phyloP scores from a whole-genome alignment of 2,113 vertebrate species.

The Pantherophis guttatus region DNA sequence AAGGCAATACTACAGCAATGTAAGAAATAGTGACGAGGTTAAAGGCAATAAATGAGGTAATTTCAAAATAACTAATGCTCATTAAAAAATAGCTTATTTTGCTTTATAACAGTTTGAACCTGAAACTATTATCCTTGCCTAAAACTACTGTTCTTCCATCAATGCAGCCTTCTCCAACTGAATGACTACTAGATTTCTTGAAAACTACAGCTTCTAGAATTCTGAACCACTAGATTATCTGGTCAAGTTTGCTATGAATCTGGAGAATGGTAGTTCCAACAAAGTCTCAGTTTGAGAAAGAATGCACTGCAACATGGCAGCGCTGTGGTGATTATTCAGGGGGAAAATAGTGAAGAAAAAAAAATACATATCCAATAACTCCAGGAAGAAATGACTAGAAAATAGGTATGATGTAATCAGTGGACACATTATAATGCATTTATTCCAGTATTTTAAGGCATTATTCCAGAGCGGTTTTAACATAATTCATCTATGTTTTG shows the following conservation, averaged over 20 bases:
- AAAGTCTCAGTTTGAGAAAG: not conserved
- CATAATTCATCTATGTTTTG: not conserved
- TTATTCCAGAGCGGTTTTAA: not conserved
- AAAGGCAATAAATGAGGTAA: not conserved
- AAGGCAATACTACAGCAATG: not conserved
- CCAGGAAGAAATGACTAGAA: not conserved
- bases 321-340: not conserved
- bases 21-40: not conserved
- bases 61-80: not conserved
- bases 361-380: not conserved
- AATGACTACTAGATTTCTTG: not conserved
- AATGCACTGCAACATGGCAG: not conserved
- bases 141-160: not conserved
- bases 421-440: not conserved
- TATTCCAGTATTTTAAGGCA: not conserved
- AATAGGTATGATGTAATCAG: not conserved
- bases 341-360: fast-evolving
- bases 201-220: not conserved
- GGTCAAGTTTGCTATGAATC: not conserved
- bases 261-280: not conserved
- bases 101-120: not conserved
- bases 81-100: not conserved
- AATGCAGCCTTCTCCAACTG: not conserved
- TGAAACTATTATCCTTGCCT: not conserved
- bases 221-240: not conserved